Percentiles rank a stretch among this genome's conserved stretches.
phyloP scores from a whole-genome alignment of 2,888 invertebrate species.

The Scotopteryx bipunctaria region DNA sequence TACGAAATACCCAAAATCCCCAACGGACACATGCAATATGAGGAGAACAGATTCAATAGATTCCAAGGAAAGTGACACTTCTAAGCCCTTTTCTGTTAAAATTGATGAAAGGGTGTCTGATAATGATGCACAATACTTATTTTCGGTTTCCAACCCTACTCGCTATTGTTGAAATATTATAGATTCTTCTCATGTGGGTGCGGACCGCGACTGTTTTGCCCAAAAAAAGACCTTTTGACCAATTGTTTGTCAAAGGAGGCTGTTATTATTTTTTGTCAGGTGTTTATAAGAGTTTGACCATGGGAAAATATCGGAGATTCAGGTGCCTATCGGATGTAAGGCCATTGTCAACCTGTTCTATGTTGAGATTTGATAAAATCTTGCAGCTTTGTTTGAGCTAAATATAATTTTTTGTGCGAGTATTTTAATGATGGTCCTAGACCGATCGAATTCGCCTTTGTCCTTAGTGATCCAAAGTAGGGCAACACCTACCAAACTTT shows the following conservation, averaged over 20 bases:
- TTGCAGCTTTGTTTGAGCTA: constrained; percentile 55
- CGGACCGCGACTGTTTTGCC: constrained; percentile 69
- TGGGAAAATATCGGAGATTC: constrained; percentile 80
- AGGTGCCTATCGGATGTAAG: constrained; percentile 72
- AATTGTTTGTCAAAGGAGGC: constrained; percentile 78
- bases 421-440: constrained; percentile 38
- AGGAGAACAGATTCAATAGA: constrained; percentile 38
- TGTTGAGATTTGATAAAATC: constrained; percentile 61
- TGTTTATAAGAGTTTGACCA: constrained; percentile 81
- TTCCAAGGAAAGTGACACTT: constrained; percentile 72
- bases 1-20: constrained; percentile 33
- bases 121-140: constrained; percentile 79
- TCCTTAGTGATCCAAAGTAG: constrained; percentile 58
- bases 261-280: constrained; percentile 73
- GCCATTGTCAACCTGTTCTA: constrained; percentile 71
- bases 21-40: constrained; percentile 36
- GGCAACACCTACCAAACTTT: constrained; percentile 75
- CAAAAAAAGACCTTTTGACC: constrained; percentile 77
- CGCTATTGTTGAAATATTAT: constrained; percentile 72
- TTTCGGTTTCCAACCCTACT: constrained; percentile 69
- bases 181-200: constrained; percentile 72
- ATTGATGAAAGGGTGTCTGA: constrained; percentile 77
- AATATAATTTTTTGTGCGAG: constrained; percentile 40
- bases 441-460: constrained; percentile 26
- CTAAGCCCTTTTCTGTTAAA: constrained; percentile 77